phyloP scores from a whole-genome alignment of 2,797 vertebrate species.

The Spinus olivaceus region DNA sequence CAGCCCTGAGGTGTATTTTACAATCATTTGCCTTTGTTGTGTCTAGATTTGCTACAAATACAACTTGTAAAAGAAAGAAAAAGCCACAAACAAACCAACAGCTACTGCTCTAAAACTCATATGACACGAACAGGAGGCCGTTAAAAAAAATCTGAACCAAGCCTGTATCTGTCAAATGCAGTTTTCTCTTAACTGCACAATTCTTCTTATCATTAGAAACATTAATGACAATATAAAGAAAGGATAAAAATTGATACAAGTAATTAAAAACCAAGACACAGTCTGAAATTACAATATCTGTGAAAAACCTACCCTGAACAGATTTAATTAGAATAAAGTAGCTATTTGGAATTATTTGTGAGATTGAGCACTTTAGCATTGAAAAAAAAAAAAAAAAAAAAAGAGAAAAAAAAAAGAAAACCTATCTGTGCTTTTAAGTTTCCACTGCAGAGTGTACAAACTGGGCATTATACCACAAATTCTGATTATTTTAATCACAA shows the following conservation, averaged over 20 bases:
- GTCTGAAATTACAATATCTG: not conserved
- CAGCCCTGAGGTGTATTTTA: not conserved
- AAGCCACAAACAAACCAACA: not conserved
- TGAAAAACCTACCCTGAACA: not conserved
- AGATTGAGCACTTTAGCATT: not conserved
- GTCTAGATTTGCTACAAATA: not conserved
- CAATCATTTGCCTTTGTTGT: not conserved
- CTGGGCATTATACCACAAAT: not conserved
- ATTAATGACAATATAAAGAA: not conserved
- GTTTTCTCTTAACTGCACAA: not conserved
- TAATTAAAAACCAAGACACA: not conserved
- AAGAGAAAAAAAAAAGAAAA: too few species aligned
- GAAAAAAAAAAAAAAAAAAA: too few species aligned
- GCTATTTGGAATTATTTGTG: not conserved
- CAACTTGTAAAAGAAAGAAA: not conserved
- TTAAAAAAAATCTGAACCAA: not conserved
- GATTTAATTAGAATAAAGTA: not conserved
- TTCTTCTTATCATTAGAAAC: not conserved
- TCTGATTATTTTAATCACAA: not conserved
- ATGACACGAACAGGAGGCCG: not conserved
- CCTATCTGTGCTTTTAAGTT: not conserved
- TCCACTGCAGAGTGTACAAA: not conserved
- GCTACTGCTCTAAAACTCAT: not conserved
- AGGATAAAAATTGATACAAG: not conserved
- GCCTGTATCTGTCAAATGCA: not conserved